Conservation (phyloP, 1,140 invertebrate species). For the Parasteatoda tepidariorum region DNA sequence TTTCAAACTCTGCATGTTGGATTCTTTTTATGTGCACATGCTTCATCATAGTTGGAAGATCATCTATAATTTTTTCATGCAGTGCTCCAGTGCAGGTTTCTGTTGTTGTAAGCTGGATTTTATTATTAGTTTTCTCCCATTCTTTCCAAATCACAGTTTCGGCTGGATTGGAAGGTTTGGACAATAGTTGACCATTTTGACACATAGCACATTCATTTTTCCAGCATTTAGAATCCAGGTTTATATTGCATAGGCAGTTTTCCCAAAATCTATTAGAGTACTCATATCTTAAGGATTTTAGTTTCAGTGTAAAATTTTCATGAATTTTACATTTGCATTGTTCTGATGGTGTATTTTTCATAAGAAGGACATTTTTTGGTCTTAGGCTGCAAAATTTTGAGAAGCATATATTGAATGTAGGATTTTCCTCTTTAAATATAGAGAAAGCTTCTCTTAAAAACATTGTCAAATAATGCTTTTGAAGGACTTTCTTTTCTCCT, state of each 20-base stretch:
- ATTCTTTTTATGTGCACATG: background rate
- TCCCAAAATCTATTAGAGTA: slow-evolving; percentile 5
- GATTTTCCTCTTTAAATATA: slow-evolving; percentile 13
- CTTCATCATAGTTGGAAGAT: background rate
- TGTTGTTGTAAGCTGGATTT: background rate
- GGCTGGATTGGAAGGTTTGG: background rate
- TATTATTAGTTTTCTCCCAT: background rate
- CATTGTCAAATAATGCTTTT: slow-evolving; percentile 20
- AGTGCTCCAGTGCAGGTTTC: background rate
- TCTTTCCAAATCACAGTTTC: background rate
- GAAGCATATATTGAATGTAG: background rate
- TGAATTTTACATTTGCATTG: slow-evolving; percentile 19
- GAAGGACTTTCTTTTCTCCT: background rate
- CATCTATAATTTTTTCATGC: background rate
- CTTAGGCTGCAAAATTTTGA: slow-evolving; percentile 16
- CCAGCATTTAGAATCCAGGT: background rate
- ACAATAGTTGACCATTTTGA: background rate
- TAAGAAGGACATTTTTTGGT: slow-evolving; percentile 11
- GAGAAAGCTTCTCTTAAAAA: slow-evolving; percentile 8
- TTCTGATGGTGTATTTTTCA: slow-evolving; percentile 1
- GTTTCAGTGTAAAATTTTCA: slow-evolving; percentile 3
- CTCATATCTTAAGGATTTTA: background rate
- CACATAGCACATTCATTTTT: background rate
- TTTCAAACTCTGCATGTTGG: background rate
- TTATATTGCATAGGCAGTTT: background rate